These are phyloP conservation scores for Cottoperca gobio DNA, from an alignment of 2,797 vertebrate genomes.

Conservation along the genomic window DNA sequence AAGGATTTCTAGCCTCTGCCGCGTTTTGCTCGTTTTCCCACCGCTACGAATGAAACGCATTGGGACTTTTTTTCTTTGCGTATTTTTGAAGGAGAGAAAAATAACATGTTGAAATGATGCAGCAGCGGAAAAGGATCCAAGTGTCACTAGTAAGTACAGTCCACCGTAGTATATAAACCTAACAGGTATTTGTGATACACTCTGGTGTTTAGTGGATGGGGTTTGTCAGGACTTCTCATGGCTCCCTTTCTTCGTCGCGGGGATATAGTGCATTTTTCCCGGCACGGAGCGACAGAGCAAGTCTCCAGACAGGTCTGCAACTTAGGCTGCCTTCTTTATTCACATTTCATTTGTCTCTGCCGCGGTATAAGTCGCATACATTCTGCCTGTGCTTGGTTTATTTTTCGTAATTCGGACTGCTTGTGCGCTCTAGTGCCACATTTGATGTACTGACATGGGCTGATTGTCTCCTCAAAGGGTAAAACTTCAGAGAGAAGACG, in stretches of 20 bases:
- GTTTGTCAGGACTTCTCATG: slow-evolving; percentile 24
- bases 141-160: slow-evolving; percentile 81
- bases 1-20: slow-evolving; percentile 66
- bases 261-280: slow-evolving; percentile 18
- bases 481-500: slow-evolving; percentile 66
- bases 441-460: slow-evolving; percentile 27
- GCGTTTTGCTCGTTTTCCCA: slow-evolving; percentile 12
- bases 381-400: neutral
- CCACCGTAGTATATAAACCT: slow-evolving; percentile 24
- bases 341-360: slow-evolving; percentile 9
- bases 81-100: slow-evolving; percentile 36
- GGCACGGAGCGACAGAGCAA: slow-evolving; percentile 38
- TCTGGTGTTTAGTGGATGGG: slow-evolving; percentile 5
- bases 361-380: neutral
- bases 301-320: slow-evolving; percentile 60
- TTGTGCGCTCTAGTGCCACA: slow-evolving; percentile 32
- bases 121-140: slow-evolving; percentile 66
- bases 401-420: neutral
- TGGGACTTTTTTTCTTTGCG: slow-evolving; percentile 54
- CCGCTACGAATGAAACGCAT: slow-evolving; percentile 49
- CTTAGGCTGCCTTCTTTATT: slow-evolving; percentile 46
- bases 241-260: slow-evolving; percentile 1
- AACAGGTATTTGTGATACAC: slow-evolving; percentile 49
- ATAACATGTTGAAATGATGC: slow-evolving; percentile 69
- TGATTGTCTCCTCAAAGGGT: slow-evolving; percentile 27